Percentiles rank a stretch among this genome's conserved stretches.
Conservation (phyloP, 2,797 vertebrate species). For the Gorsachius magnificus region DNA sequence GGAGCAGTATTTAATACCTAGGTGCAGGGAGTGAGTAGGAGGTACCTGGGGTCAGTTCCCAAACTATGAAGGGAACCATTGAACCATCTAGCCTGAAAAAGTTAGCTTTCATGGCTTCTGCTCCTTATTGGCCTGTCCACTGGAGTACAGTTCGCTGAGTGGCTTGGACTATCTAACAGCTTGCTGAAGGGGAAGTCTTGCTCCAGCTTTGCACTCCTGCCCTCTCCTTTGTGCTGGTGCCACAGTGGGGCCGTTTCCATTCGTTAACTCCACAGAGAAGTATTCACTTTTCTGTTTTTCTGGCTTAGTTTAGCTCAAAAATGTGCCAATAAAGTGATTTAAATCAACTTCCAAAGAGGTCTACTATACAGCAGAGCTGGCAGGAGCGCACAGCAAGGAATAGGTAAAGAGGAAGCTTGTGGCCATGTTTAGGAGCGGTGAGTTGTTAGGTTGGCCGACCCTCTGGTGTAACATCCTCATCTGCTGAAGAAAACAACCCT, state of each 20-base stretch:
- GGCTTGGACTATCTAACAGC: neutral
- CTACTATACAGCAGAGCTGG: neutral
- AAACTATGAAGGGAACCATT: neutral
- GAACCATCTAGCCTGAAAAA: neutral
- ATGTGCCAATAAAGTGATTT: neutral
- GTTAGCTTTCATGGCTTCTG: neutral
- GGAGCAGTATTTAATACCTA: neutral
- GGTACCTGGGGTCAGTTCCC: neutral
- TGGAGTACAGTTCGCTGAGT: neutral
- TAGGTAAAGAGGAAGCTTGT: neutral
- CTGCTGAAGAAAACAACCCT: neutral
- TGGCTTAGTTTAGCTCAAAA: neutral
- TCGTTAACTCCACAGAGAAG: neutral
- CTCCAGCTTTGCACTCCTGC: neutral
- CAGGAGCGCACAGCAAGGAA: neutral
- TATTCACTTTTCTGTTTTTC: neutral
- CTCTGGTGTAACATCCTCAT: no score
- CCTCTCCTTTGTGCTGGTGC: neutral
- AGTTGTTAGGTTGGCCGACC: neutral
- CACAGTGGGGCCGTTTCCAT: neutral
- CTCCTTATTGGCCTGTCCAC: neutral
- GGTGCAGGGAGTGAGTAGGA: neutral
- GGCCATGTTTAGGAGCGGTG: neutral
- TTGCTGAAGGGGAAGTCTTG: neutral
- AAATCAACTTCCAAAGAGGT: neutral